Evolutionary conservation across 1,140 invertebrate species (phyloP).

Genomic region (Dendrolimus punctatus): DNA sequence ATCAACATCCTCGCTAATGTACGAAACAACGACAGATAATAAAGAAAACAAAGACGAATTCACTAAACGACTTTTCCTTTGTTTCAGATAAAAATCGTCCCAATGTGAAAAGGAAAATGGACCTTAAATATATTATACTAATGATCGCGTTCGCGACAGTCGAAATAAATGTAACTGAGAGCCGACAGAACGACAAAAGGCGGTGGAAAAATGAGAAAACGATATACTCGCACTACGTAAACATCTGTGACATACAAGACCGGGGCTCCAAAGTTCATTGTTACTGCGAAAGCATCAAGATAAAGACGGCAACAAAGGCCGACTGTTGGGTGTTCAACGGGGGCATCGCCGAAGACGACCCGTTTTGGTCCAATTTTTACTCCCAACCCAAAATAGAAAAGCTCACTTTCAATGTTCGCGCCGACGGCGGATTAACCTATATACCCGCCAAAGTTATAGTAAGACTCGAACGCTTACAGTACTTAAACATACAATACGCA

Average conservation of each 20-base stretch:
- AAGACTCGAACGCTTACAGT: conserved; percentile 76
- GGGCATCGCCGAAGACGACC: conserved; percentile 75
- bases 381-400: conserved; percentile 79
- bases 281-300: conserved; percentile 59
- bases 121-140: conserved; percentile 59
- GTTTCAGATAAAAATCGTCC: conserved; percentile 48
- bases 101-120: conserved; percentile 49
- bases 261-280: conserved; percentile 66
- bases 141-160: conserved; percentile 57
- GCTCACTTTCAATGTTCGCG: conserved; percentile 79
- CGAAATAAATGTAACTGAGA: conserved; percentile 61
- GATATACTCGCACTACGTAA: conserved; percentile 53
- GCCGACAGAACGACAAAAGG: conserved; percentile 59
- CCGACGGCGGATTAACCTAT: conserved; percentile 76
- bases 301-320: conserved; percentile 60
- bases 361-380: conserved; percentile 80
- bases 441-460: conserved; percentile 80
- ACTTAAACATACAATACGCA: conserved; percentile 79
- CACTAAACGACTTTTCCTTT: conserved; percentile 32
- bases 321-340: conserved; percentile 79
- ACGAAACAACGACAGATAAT: conserved; percentile 16
- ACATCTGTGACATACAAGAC: conserved; percentile 66
- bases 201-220: conserved; percentile 58
- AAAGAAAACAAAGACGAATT: conserved; percentile 24
- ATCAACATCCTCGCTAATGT: conserved; percentile 24